Conservation (phyloP, 1,140 invertebrate genomes). For the Procambarus virginalis region DNA sequence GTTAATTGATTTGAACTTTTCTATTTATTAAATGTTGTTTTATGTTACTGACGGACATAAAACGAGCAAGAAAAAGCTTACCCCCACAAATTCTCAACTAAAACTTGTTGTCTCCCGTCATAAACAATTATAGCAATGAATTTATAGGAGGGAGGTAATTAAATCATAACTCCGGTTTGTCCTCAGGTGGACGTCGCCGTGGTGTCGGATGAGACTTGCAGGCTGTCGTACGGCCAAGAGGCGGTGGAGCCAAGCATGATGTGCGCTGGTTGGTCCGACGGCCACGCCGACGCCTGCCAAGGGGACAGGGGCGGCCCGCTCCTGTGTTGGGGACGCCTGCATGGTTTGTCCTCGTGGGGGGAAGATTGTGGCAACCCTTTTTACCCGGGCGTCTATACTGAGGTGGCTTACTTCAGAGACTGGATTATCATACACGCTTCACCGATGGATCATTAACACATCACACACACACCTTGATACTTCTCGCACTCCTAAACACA, state of each 20-base stretch:
- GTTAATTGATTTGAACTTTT: too few relatives aligned
- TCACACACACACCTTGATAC: too few relatives aligned
- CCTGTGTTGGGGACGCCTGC: conserved; percentile 75
- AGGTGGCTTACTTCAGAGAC: conserved; percentile 76
- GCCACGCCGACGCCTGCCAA: conserved; percentile 71
- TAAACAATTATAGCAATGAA: too few relatives aligned
- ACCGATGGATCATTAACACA: too few relatives aligned
- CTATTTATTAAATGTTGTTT: too few relatives aligned
- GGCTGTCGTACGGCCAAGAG: conserved; percentile 10
- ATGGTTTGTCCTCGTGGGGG: conserved; percentile 84
- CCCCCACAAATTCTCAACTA: too few relatives aligned
- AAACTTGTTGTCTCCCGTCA: too few relatives aligned
- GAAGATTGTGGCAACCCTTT: conserved; percentile 78
- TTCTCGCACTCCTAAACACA: too few relatives aligned
- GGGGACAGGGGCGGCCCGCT: conserved; percentile 78
- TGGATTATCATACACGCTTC: conserved; percentile 72
- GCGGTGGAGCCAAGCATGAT: conserved; percentile 34
- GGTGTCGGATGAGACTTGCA: conserved; percentile 3
- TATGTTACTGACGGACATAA: too few relatives aligned
- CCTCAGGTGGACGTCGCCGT: conserved; percentile 28
- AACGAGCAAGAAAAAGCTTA: too few relatives aligned
- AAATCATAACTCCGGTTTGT: not conserved
- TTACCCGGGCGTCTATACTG: conserved; percentile 80
- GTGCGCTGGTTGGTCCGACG: conserved; percentile 30
- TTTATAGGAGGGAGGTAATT: too few relatives aligned